These are phyloP conservation scores for Drosophila persimilis DNA, from an alignment of 1,140 invertebrate genomes.

Conservation along the genomic window DNA sequence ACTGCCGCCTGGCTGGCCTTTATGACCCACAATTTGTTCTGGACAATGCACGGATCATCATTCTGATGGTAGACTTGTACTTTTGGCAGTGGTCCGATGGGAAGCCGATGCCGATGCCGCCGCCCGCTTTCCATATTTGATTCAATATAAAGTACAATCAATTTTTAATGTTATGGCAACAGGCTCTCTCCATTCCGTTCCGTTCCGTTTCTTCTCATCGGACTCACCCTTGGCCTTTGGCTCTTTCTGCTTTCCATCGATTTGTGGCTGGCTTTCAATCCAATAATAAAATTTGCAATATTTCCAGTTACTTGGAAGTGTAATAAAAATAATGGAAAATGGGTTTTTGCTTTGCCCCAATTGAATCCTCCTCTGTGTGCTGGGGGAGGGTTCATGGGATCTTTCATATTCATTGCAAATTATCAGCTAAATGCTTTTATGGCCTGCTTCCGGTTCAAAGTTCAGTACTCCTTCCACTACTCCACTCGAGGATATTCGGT, in stretches of 20 bases:
- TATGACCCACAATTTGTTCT: conserved; percentile 57
- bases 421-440: conserved; percentile 71
- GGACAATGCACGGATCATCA: conserved; percentile 34
- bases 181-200: not conserved
- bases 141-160: conserved; percentile 43
- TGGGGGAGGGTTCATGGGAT: not conserved
- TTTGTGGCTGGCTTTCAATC: conserved; percentile 32
- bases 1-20: conserved; percentile 26
- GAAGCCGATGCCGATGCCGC: not conserved
- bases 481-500: conserved; percentile 16
- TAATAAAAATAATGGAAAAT: conserved; percentile 41
- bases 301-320: conserved; percentile 56
- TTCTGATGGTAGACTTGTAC: conserved; percentile 45
- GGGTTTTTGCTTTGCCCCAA: conserved; percentile 19
- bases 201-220: not conserved
- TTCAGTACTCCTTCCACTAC: not conserved
- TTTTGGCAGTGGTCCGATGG: conserved; percentile 4
- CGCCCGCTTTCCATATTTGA: conserved; percentile 38
- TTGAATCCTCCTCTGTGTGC: conserved; percentile 29
- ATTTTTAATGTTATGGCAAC: conserved; percentile 49
- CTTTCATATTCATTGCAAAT: conserved; percentile 74
- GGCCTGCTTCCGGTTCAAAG: conserved; percentile 31
- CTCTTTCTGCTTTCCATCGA: conserved; percentile 17
- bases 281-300: conserved; percentile 53
- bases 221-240: not conserved